Evolutionary conservation across 2,113 vertebrate species (phyloP).

Genomic region (Hemichromis elongatus): DNA sequence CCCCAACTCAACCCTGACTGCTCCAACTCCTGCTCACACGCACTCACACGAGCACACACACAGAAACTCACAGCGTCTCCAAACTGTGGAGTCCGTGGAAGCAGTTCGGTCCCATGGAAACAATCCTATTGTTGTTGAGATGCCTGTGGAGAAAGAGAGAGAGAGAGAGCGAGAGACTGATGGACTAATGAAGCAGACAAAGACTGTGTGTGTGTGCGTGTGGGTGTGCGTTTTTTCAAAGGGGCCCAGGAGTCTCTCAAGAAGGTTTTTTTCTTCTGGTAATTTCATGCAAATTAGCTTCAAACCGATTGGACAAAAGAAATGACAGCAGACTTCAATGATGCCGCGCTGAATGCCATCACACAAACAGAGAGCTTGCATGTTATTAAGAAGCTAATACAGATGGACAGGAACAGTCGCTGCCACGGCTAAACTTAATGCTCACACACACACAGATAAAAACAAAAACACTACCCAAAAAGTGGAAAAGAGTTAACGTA

Average conservation of each 20-base stretch:
- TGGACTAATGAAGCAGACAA: slow-evolving; percentile 61
- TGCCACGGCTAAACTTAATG: slow-evolving; percentile 6
- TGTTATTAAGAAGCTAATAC: slow-evolving; percentile 42
- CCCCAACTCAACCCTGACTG: slow-evolving; percentile 44
- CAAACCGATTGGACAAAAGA: slow-evolving; percentile 55
- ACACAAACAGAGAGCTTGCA: slow-evolving; percentile 15
- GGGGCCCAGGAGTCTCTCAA: slow-evolving; percentile 50
- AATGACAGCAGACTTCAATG: slow-evolving; percentile 60
- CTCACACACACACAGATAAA: background rate
- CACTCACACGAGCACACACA: background rate
- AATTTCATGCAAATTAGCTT: slow-evolving; percentile 71
- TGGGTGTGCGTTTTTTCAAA: slow-evolving; percentile 12
- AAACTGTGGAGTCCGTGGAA: slow-evolving; percentile 86
- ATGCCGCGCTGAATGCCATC: slow-evolving; percentile 54
- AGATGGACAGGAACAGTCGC: slow-evolving; percentile 8
- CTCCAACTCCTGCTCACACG: background rate
- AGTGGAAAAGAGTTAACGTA: background rate
- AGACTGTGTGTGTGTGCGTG: slow-evolving; percentile 28
- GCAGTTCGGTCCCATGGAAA: slow-evolving; percentile 81
- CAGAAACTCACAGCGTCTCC: slow-evolving; percentile 87
- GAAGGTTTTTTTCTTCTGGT: slow-evolving; percentile 51
- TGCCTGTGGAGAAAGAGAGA: slow-evolving; percentile 77
- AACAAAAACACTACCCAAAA: background rate
- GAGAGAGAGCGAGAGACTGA: slow-evolving; percentile 53
- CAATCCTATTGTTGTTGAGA: slow-evolving; percentile 90